These are phyloP conservation scores for Cossypha niveicapilla DNA, from an alignment of 2,797 vertebrate species.

Conservation along the genomic window DNA sequence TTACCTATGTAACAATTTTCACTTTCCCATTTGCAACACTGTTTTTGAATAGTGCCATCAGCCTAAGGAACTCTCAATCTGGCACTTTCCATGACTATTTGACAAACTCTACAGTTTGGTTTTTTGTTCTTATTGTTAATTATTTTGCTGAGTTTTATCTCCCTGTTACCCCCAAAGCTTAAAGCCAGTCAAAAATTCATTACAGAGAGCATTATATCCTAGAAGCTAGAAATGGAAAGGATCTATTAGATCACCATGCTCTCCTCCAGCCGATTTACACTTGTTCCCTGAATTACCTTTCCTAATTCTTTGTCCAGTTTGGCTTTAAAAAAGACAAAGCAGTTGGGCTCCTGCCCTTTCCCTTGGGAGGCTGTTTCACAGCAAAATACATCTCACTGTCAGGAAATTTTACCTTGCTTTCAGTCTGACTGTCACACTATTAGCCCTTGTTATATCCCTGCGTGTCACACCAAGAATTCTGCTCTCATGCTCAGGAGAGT, in stretches of 20 bases:
- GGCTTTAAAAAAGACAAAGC: background rate
- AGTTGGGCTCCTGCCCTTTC: background rate
- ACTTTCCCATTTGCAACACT: background rate
- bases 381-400: slow-evolving; percentile 1
- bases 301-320: background rate
- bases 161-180: background rate
- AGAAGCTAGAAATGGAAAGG: background rate
- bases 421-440: slow-evolving; percentile 33
- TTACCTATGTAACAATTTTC: background rate
- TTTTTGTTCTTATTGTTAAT: background rate
- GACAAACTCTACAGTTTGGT: background rate
- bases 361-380: background rate
- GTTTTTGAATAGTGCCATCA: background rate
- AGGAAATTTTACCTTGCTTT: slow-evolving; percentile 3
- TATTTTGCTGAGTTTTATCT: background rate
- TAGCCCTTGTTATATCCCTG: slow-evolving; percentile 28
- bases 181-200: background rate
- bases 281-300: background rate
- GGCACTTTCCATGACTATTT: background rate
- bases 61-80: background rate
- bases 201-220: background rate
- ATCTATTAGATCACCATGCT: background rate
- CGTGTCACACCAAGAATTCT: background rate
- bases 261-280: background rate
- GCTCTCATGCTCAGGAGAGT: background rate